phyloP scores from a whole-genome alignment of 2,888 invertebrate species.

The Ramazzottius varieornatus region DNA sequence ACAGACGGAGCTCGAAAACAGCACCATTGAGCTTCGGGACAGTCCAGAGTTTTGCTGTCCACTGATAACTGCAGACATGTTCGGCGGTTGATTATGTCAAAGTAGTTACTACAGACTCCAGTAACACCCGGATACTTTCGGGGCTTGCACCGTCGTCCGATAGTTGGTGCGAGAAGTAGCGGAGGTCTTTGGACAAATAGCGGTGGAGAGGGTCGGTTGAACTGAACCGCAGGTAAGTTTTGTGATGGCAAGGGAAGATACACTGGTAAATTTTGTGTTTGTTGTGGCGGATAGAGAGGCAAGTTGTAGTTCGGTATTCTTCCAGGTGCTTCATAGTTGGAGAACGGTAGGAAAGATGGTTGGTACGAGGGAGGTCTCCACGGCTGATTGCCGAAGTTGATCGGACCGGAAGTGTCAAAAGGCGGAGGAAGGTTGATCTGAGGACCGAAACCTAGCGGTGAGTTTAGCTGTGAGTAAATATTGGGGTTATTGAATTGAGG shows the following conservation, averaged over 20 bases:
- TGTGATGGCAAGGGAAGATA: too few relatives aligned
- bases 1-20: neutral
- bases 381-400: too few relatives aligned
- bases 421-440: neutral
- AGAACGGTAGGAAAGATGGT: neutral
- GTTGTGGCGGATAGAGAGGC: neutral
- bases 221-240: too few relatives aligned
- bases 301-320: neutral
- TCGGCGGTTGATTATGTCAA: neutral
- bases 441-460: too few relatives aligned
- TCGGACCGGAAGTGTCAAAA: too few relatives aligned
- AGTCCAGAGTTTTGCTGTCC: neutral
- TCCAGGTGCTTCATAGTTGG: neutral
- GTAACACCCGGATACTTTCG: neutral
- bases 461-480: too few relatives aligned
- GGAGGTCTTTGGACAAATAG: too few relatives aligned
- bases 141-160: neutral
- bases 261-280: too few relatives aligned
- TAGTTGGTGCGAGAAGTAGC: neutral
- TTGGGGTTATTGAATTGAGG: too few relatives aligned
- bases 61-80: neutral
- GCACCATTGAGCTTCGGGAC: neutral
- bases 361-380: too few relatives aligned
- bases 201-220: too few relatives aligned
- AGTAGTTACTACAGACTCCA: neutral